A percentile compares a stretch with the other conserved stretches of the same genome.
Conservation (phyloP, 1,140 invertebrate species). For the Drosophila malerkotliana region DNA sequence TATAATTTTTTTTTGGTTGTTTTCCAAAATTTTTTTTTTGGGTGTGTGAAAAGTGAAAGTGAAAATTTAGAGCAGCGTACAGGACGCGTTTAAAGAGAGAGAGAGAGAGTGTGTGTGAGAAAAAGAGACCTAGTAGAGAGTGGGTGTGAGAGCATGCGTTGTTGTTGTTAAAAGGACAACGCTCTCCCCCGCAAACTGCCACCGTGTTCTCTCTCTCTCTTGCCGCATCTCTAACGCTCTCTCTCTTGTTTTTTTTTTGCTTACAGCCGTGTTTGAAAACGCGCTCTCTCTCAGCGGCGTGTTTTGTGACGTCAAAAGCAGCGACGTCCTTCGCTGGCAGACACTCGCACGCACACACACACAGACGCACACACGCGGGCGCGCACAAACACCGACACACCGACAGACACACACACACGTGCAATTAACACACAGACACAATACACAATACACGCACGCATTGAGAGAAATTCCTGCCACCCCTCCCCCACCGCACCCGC, state of each 20-base stretch:
- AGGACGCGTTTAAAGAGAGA: constrained; percentile 39
- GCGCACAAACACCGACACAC: constrained; percentile 25
- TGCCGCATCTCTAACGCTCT: constrained; percentile 6
- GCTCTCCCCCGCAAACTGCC: constrained; percentile 52
- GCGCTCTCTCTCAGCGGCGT: constrained; percentile 36
- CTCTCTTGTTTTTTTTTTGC: constrained; percentile 33
- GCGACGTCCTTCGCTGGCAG: constrained; percentile 45
- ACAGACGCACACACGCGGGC: constrained; percentile 25
- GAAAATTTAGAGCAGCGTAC: constrained; percentile 72
- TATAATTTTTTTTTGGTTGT: constrained; percentile 33
- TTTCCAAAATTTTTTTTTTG: constrained; percentile 60
- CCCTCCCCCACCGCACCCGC: constrained; percentile 7
- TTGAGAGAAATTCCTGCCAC: constrained; percentile 55
- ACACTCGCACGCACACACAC: constrained; percentile 36
- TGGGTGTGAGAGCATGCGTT: constrained; percentile 34
- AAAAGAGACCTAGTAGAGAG: constrained; percentile 8
- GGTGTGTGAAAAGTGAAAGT: constrained; percentile 81
- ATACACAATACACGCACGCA: constrained; percentile 14
- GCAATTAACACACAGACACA: constrained; percentile 33
- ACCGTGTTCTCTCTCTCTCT: constrained; percentile 8
- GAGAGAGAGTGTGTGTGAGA: background rate
- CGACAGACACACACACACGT: no score
- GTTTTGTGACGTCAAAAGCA: constrained; percentile 70
- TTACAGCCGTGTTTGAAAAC: constrained; percentile 56
- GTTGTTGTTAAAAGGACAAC: constrained; percentile 49